Conservation (phyloP, 2,113 vertebrate species). For the Pelecanoides urinatrix region DNA sequence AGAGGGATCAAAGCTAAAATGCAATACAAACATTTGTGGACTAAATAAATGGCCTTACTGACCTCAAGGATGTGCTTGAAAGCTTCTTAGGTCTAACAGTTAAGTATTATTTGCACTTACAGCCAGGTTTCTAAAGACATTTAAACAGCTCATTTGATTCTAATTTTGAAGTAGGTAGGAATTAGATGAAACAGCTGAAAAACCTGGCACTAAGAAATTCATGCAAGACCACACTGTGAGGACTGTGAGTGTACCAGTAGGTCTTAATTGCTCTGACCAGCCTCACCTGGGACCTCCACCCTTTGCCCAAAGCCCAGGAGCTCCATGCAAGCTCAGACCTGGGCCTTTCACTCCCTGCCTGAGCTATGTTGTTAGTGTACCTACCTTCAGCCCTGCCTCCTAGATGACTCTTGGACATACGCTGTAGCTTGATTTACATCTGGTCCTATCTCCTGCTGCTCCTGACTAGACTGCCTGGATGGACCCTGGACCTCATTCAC, state of each 20-base stretch:
- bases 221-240: background rate
- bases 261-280: background rate
- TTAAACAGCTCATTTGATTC: background rate
- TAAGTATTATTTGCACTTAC: background rate
- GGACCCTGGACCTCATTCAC: background rate
- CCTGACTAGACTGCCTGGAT: background rate
- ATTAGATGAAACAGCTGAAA: background rate
- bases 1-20: background rate
- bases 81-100: background rate
- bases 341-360: background rate
- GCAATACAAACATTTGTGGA: background rate
- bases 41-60: background rate
- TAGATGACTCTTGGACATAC: background rate
- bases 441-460: background rate
- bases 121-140: background rate
- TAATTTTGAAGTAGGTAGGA: background rate
- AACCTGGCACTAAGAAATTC: background rate
- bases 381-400: background rate
- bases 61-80: background rate
- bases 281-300: background rate
- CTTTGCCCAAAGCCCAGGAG: background rate
- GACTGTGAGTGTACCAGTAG: background rate
- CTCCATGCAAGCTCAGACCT: background rate
- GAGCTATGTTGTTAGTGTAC: background rate
- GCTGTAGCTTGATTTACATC: background rate